Base-by-base conservation (phyloP, 2,797 vertebrate genomes). In the Melanitta fusca region DNA sequence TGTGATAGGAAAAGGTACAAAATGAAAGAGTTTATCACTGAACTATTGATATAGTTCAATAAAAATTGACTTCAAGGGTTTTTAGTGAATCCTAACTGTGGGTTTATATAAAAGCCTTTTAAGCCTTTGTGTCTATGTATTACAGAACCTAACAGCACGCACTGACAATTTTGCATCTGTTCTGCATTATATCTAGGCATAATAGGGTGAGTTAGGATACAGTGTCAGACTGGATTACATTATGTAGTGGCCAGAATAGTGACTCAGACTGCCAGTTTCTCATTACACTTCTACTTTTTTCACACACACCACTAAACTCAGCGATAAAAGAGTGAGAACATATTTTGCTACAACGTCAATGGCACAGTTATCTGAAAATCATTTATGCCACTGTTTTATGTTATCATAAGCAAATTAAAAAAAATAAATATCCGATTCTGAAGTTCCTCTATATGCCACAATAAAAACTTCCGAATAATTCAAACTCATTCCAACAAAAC, bases 71-170 rank as follows among this genome's bases (percentile, higher is more conserved):
- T 96, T 93, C 68, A 77, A 96, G 82, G 47, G 58, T 34, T 74
- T 95, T 90, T 85, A 89, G 60, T 71, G 91, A 96, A 85, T 93
- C 91, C 68, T 88, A 82, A 92, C 74, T 75, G 87, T 86, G 83
- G 80, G 92, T 91, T 96, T 94, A 36, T 94, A 88, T 16, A 89
- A 94, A 89, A 92, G 61, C 69, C 54, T 94, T 79, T 94, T 81
- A 95, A 93, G 79, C 54, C 70, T 87, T 78, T 91, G 66, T 97
- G 92, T 20, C 60, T 88, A 64, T 64, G 81, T 68, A 64, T 88
- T 88, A 87, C 64, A 84, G 80, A 69, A 79, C 39, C 69, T n/a
- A 92, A 71, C 87, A 94, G 85, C 88, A 64, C 7, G 39, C 79
- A 38, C 43, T 88, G 90, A 73, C 79, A 91, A 39, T 61, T 95